A percentile compares a stretch with the other conserved stretches of the same genome.
These are phyloP conservation scores for Girardinichthys multiradiatus DNA, from an alignment of 2,113 vertebrate genomes.

Conservation along the genomic window DNA sequence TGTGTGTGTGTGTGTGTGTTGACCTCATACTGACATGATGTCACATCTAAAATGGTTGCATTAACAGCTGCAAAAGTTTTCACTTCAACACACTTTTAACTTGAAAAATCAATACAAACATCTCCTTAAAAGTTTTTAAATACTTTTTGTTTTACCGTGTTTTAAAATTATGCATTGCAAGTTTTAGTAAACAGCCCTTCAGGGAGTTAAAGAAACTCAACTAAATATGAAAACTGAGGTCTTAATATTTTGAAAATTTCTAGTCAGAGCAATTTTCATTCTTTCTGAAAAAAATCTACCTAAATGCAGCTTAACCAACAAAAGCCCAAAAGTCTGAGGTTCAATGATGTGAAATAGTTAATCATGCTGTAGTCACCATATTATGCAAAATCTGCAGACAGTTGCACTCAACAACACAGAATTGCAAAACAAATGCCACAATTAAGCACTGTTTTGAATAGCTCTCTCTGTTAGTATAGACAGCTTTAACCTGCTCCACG, in stretches of 20 bases:
- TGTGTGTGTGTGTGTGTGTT: slow-evolving; percentile 55
- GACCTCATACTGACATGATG: slow-evolving; percentile 70
- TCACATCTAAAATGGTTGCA: slow-evolving; percentile 60
- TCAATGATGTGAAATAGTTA: background rate
- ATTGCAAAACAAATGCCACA: too few relatives aligned
- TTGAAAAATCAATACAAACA: slow-evolving; percentile 1
- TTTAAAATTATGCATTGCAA: background rate
- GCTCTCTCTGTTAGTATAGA: background rate
- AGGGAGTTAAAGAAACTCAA: background rate
- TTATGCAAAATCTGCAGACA: background rate
- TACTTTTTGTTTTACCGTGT: background rate
- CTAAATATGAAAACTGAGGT: background rate
- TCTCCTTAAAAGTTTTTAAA: background rate
- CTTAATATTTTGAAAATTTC: background rate
- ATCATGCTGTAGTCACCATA: background rate
- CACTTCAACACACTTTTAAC: slow-evolving; percentile 8
- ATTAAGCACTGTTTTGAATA: background rate
- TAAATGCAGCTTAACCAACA: background rate
- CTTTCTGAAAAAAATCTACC: background rate
- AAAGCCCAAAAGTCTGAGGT: background rate
- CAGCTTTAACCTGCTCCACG: background rate
- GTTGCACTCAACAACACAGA: background rate
- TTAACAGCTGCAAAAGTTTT: slow-evolving; percentile 32
- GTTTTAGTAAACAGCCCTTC: background rate
- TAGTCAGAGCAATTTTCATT: background rate